Evolutionary conservation across 1,140 invertebrate species (phyloP).

Genomic region (Aphaenogaster ashmeadi): DNA sequence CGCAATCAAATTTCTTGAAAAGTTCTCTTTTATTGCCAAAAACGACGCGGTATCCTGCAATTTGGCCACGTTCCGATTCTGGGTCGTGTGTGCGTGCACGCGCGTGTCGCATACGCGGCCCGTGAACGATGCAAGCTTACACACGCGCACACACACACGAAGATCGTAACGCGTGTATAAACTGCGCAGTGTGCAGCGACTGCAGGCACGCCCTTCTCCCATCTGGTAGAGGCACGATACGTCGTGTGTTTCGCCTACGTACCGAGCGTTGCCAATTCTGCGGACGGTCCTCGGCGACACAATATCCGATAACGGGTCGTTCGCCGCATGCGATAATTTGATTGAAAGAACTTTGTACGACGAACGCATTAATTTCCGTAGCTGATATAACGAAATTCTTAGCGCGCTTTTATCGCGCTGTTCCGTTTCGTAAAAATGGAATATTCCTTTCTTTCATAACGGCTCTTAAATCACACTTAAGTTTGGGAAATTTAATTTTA

Average conservation of each 20-base stretch:
- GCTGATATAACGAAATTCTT: background rate
- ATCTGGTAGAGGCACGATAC: slow-evolving; percentile 81
- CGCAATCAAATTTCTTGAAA: slow-evolving; percentile 13
- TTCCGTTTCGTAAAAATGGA: background rate
- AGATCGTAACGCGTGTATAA: slow-evolving; percentile 84
- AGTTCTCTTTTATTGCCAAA: background rate
- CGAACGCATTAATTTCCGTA: background rate
- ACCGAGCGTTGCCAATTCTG: slow-evolving; percentile 72
- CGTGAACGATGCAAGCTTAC: slow-evolving; percentile 57
- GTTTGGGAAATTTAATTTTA: background rate
- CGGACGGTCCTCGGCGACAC: slow-evolving; percentile 34
- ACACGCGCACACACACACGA: slow-evolving; percentile 47
- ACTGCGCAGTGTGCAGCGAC: slow-evolving; percentile 85
- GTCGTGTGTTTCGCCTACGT: slow-evolving; percentile 79
- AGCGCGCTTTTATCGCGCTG: background rate
- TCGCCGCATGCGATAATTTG: slow-evolving; percentile 39
- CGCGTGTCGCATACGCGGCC: slow-evolving; percentile 56
- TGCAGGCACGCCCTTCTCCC: slow-evolving; percentile 85
- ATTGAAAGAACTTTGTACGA: background rate
- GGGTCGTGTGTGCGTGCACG: slow-evolving; percentile 18
- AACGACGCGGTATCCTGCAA: background rate
- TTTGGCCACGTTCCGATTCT: background rate
- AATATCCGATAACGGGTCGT: slow-evolving; percentile 65
- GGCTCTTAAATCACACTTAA: background rate
- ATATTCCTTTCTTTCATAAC: background rate